These are phyloP conservation scores for Allophyes oxyacanthae DNA, from an alignment of 2,888 invertebrate species.

Conservation along the genomic window DNA sequence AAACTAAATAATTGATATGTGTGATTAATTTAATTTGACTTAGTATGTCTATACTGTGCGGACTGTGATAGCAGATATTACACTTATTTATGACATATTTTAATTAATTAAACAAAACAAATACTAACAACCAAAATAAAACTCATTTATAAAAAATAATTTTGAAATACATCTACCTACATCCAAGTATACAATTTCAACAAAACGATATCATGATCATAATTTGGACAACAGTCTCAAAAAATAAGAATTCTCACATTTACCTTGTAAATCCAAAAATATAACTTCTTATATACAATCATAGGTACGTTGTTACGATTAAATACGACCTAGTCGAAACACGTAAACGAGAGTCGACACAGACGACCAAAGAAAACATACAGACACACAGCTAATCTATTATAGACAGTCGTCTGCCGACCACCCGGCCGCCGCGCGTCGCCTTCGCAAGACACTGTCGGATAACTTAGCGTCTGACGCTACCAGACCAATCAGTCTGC, in stretches of 20 bases:
- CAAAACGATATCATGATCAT: conserved; percentile 76
- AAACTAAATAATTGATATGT: conserved; percentile 85
- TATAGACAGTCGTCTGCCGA: conserved; percentile 9
- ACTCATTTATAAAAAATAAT: conserved; percentile 81
- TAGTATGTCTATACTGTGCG: conserved; percentile 77
- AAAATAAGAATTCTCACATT: conserved; percentile 81
- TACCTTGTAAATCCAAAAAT: conserved; percentile 82
- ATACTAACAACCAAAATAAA: conserved; percentile 81
- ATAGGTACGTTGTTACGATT: conserved; percentile 44
- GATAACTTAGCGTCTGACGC: conserved; percentile 4
- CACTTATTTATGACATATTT: conserved; percentile 59
- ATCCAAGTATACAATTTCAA: conserved; percentile 74
- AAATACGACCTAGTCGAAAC: conserved; percentile 15
- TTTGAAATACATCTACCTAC: conserved; percentile 76
- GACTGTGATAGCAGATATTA: conserved; percentile 62
- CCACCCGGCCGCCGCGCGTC: conserved; percentile 7
- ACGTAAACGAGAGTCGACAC: conserved; percentile 7
- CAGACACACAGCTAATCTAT: conserved; percentile 7
- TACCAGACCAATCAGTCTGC: conserved; percentile 3
- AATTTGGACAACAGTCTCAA: conserved; percentile 87
- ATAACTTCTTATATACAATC: conserved; percentile 80
- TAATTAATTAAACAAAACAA: conserved; percentile 61
- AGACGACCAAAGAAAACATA: conserved; percentile 8
- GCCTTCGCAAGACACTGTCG: conserved; percentile 16
- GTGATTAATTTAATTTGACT: conserved; percentile 85